A percentile compares a stretch with the other conserved stretches of the same genome.
Conservation (phyloP, 2,797 vertebrate genomes). For the Channa striata region DNA sequence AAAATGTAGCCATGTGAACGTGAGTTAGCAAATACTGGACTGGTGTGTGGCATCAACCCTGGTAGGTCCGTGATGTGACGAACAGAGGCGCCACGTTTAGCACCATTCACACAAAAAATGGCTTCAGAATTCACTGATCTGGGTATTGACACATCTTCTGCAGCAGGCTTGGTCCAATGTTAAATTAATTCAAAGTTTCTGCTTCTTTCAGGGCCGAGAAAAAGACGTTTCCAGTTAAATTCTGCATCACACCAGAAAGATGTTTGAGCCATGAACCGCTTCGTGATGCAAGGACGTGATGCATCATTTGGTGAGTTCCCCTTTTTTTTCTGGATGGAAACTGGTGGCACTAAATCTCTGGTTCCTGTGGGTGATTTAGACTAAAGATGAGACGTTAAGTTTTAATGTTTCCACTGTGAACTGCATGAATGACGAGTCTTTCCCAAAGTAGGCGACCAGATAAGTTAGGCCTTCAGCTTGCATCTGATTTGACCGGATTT, state of each 20-base stretch:
- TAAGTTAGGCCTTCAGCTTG: not conserved
- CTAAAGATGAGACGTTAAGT: constrained; percentile 29
- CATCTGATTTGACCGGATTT: not conserved
- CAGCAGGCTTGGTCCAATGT: constrained; percentile 7
- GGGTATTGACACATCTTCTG: constrained; percentile 14
- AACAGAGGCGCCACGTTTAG: constrained; percentile 52
- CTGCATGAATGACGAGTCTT: constrained; percentile 37
- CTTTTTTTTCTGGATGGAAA: constrained; percentile 29
- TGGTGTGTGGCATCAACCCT: constrained; percentile 46
- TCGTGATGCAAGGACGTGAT: no score
- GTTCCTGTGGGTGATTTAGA: constrained; percentile 27
- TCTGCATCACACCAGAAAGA: constrained; percentile 26
- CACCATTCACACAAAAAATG: constrained; percentile 69
- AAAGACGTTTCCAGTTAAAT: not conserved
- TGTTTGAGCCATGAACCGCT: constrained; percentile 25
- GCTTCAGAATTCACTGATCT: constrained; percentile 60
- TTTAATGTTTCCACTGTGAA: constrained; percentile 20
- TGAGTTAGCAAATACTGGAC: constrained; percentile 63
- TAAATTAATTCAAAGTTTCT: constrained; percentile 2
- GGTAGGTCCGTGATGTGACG: constrained; percentile 33
- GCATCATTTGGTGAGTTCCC: constrained; percentile 21
- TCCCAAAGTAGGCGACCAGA: not conserved
- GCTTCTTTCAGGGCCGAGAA: constrained; percentile 13
- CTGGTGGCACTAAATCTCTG: constrained; percentile 45
- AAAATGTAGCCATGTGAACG: constrained; percentile 27